Evolutionary conservation across 2,113 vertebrate genomes (phyloP).

Genomic region (Entosphenus tridentatus): DNA sequence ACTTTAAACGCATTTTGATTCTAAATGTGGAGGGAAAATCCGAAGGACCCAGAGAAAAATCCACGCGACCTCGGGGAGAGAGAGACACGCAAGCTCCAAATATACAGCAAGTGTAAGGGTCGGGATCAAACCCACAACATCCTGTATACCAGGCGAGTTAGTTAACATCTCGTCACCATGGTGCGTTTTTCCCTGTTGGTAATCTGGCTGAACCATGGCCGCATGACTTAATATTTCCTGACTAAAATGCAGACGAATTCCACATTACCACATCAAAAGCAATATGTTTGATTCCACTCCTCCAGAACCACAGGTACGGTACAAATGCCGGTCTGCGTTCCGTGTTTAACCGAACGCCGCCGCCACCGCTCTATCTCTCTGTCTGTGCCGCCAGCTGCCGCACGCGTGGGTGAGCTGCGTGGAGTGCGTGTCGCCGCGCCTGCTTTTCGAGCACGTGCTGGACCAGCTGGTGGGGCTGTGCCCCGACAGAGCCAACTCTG

Average conservation of each 20-base stretch:
- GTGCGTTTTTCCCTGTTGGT: background rate
- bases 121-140: too few species aligned
- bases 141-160: too few species aligned
- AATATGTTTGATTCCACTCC: too few species aligned
- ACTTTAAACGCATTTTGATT: too few species aligned
- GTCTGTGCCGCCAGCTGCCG: slow-evolving; percentile 33
- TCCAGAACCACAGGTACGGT: too few species aligned
- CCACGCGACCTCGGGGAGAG: too few species aligned
- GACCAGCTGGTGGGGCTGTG: slow-evolving; percentile 28
- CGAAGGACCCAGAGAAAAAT: too few species aligned
- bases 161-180: too few species aligned
- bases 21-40: too few species aligned
- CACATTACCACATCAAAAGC: too few species aligned
- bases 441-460: slow-evolving; percentile 64
- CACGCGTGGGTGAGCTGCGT: slow-evolving; percentile 53
- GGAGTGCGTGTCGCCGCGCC: slow-evolving; percentile 39
- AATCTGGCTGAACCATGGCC: background rate
- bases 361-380: slow-evolving; percentile 10
- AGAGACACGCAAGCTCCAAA: too few species aligned
- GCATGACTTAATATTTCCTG: background rate
- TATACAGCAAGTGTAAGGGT: too few species aligned
- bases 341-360: background rate
- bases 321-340: background rate
- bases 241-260: background rate
- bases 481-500: slow-evolving; percentile 17